Percentiles rank a stretch among this genome's conserved stretches.
Conservation (phyloP, 2,888 invertebrate genomes). For the Suillia variegata region DNA sequence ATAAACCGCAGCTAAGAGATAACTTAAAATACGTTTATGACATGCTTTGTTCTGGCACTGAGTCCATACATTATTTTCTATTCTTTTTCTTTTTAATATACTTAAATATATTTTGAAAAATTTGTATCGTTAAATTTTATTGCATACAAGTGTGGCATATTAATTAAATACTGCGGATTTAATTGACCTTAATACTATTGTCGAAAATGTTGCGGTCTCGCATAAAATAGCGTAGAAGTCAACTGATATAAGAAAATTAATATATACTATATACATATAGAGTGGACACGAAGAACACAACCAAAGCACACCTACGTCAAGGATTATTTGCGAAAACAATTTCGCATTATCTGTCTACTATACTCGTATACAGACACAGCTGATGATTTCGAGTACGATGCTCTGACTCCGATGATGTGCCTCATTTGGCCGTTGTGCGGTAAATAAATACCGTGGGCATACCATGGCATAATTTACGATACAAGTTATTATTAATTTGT, state of each 20-base stretch:
- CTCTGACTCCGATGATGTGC: no score
- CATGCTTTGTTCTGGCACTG: background rate
- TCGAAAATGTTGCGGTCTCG: background rate
- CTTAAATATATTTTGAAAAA: no score
- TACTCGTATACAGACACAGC: no score
- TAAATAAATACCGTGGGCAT: no score
- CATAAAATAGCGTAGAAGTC: background rate
- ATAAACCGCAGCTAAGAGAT: no score
- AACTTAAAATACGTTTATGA: background rate
- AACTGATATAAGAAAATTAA: no score
- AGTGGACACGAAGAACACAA: background rate
- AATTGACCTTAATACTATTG: constrained; percentile 21
- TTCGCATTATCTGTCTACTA: no score
- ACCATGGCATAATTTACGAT: constrained; percentile 46
- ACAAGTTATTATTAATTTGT: constrained; percentile 52
- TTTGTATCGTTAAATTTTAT: constrained; percentile 20
- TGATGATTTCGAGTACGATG: no score
- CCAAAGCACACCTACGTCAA: background rate
- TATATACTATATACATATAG: no score
- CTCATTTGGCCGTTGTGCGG: no score
- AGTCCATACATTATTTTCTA: constrained; percentile 5
- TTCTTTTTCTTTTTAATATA: no score
- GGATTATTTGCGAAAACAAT: background rate
- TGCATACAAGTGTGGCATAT: constrained; percentile 10
- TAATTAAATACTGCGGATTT: constrained; percentile 16